Evolutionary conservation across 2,797 vertebrate genomes (phyloP).

Genomic region (Propithecus deckenii): DNA sequence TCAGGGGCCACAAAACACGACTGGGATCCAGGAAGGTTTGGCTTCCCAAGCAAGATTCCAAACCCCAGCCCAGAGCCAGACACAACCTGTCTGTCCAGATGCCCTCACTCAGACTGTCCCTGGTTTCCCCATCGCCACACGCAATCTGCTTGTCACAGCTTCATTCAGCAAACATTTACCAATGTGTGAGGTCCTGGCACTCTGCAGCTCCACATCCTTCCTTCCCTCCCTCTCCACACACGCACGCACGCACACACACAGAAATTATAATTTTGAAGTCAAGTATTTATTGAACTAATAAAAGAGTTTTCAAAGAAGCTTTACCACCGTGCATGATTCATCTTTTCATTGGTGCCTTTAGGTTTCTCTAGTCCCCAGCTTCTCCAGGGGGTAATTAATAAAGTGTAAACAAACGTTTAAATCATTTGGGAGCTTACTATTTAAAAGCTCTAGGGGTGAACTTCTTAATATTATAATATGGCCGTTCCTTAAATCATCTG

Average conservation of each 20-base stretch:
- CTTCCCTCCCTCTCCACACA: not conserved
- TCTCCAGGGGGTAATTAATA: constrained; percentile 52
- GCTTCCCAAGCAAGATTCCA: not conserved
- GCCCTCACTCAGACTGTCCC: not conserved
- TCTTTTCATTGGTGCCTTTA: not conserved
- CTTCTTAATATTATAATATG: not conserved
- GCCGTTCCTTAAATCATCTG: not conserved
- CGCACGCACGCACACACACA: not conserved
- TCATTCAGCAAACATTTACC: not conserved
- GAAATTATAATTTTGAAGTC: not conserved
- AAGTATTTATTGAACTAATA: constrained; percentile 1
- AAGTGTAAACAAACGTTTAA: constrained; percentile 43
- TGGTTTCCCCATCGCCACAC: not conserved
- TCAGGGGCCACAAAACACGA: not conserved
- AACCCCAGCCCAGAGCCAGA: not conserved
- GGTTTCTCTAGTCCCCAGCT: not conserved
- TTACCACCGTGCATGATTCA: constrained; percentile 28
- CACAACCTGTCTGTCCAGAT: not conserved
- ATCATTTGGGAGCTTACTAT: constrained; percentile 39
- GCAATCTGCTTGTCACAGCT: not conserved
- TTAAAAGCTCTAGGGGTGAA: not conserved
- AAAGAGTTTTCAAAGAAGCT: constrained; percentile 22
- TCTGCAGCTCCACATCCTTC: not conserved
- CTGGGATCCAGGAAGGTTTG: not conserved
- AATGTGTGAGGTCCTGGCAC: not conserved